Evolutionary conservation across 1,140 invertebrate species (phyloP).

Genomic region (Ips typographus): DNA sequence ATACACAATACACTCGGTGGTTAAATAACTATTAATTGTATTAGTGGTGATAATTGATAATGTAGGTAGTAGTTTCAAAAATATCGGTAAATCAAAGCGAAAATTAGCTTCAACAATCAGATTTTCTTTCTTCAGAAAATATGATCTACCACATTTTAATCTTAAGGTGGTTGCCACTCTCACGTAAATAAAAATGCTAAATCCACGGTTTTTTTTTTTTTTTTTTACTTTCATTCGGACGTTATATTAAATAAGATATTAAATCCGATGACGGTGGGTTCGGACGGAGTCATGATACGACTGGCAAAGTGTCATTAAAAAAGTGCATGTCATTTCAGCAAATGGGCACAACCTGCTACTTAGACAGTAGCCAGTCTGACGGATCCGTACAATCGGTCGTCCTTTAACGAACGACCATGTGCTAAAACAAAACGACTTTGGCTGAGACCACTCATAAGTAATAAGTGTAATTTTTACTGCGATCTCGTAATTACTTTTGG

Average conservation of each 20-base stretch:
- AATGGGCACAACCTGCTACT: constrained; percentile 52
- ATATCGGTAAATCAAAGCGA: too few relatives aligned
- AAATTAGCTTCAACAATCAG: too few relatives aligned
- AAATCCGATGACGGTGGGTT: constrained; percentile 49
- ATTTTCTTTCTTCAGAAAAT: too few relatives aligned
- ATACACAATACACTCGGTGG: too few relatives aligned
- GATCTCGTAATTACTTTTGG: too few relatives aligned
- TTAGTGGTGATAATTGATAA: too few relatives aligned
- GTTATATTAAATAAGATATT: constrained; percentile 46
- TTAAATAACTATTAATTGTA: too few relatives aligned
- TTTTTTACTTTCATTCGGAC: neutral
- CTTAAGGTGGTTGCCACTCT: constrained; percentile 10
- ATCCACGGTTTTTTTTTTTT: constrained; percentile 2
- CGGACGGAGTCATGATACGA: constrained; percentile 47
- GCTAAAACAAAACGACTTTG: constrained; percentile 25
- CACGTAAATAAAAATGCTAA: neutral
- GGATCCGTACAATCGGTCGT: constrained; percentile 42
- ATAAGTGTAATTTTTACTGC: too few relatives aligned
- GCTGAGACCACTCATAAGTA: neutral
- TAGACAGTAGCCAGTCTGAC: constrained; percentile 51
- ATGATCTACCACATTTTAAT: too few relatives aligned
- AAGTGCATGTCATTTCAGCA: constrained; percentile 51
- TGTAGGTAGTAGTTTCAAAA: too few relatives aligned
- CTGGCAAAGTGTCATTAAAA: constrained; percentile 50
- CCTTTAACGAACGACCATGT: constrained; percentile 35